Base-by-base conservation (phyloP, 2,888 invertebrate species). In the Calliphora vomitoria region DNA sequence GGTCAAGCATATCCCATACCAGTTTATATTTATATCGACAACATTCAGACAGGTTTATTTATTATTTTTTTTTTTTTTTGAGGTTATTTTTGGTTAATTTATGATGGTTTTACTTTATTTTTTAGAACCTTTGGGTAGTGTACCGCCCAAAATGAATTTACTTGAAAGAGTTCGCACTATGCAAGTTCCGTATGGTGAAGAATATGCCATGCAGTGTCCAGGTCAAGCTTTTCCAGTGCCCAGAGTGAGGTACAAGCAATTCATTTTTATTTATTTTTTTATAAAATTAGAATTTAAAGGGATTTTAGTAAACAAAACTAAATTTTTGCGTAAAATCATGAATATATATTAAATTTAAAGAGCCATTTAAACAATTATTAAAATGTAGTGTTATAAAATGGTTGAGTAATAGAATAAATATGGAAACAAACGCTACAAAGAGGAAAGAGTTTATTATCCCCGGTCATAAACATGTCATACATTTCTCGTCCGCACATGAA, bases 1-100 rank as follows among this genome's bases (percentile, higher is more conserved):
- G 96, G 96, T 15, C 96, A 97, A 93, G 96, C 96, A 53, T 97
- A 95, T 94, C 97, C 97, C 84, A 95, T 96, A 92, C 96, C 97
- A 91, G 93, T 95, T 89, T 95, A 96, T 95, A 96, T 96, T n/a
- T n/a, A n/a, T n/a, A n/a, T n/a, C n/a, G n/a, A 47, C 62, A 64
- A 38, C 44, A 74, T 82, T 82, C 81, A 58, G 72, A 11, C 78
- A 64, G 53, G n/a, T n/a, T n/a, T n/a, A n/a, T n/a, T n/a, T n/a
- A n/a, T n/a, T n/a, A n/a, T 2, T 20, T 71, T 50, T 4, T 20
- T 58, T 3, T 15, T 50, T 4, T 20, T 58, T 3, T 15, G 25
- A 41, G 31, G 15, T 10, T 55, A 41, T 35, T 47, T 25, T 4
- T 20, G 4, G 35, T 15, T 8, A 18, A 8, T 15, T 72, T 10